These are phyloP conservation scores for Stegodyphus mimosarum DNA, from an alignment of 1,140 invertebrate species.

Conservation along the genomic window DNA sequence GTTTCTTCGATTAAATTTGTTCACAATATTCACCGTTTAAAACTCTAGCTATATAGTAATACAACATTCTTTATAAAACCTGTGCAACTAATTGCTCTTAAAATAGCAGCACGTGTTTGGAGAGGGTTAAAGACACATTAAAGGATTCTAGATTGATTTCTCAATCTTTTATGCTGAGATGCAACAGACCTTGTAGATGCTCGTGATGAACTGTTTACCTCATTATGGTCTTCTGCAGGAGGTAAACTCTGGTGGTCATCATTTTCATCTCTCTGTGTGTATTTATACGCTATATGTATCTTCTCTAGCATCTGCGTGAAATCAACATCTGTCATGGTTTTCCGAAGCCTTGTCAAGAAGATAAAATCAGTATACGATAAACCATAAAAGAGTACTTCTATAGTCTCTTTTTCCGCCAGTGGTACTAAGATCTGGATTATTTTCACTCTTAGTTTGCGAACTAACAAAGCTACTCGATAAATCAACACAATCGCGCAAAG, in stretches of 20 bases:
- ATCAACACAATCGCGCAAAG: constrained; percentile 19
- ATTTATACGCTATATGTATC: not conserved
- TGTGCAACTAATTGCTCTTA: too few relatives aligned
- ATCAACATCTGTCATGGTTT: constrained; percentile 35
- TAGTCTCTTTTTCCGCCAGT: not conserved
- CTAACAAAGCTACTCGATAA: constrained; percentile 6
- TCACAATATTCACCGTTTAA: too few relatives aligned
- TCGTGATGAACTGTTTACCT: not conserved
- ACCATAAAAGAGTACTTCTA: constrained; percentile 12
- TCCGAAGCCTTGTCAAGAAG: constrained; percentile 36
- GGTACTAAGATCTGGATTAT: constrained; percentile 1
- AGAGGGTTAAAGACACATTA: too few relatives aligned
- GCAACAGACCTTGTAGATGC: not conserved
- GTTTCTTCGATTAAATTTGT: too few relatives aligned
- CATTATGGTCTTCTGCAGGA: constrained; percentile 5
- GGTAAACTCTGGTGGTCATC: not conserved
- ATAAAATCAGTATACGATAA: constrained; percentile 39
- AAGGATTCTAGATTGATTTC: not conserved
- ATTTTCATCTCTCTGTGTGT: not conserved
- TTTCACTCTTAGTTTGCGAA: not conserved
- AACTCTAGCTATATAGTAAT: too few relatives aligned
- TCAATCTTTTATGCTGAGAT: not conserved
- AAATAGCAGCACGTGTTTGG: too few relatives aligned
- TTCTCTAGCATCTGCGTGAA: constrained; percentile 46
- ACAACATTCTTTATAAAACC: too few relatives aligned